A percentile compares a stretch with the other conserved stretches of the same genome.
phyloP scores from a whole-genome alignment of 2,888 invertebrate genomes.

The Nesidiocoris tenuis region DNA sequence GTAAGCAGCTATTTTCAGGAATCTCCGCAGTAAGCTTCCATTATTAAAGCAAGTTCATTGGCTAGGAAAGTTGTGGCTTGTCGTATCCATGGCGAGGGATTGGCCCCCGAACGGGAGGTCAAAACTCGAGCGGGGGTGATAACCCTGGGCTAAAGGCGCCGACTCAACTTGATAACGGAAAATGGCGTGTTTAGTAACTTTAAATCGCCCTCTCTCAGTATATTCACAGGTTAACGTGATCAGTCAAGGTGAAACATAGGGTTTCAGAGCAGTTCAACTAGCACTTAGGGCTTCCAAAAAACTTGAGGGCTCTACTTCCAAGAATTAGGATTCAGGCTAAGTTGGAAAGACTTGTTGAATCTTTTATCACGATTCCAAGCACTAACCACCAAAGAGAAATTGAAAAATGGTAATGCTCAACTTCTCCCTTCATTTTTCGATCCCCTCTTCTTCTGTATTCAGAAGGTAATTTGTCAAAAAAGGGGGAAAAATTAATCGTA shows the following conservation, averaged over 20 bases:
- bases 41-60: not conserved
- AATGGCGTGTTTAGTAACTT: constrained; percentile 29
- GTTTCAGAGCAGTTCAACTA: not conserved
- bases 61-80: not conserved
- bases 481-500: too few relatives aligned
- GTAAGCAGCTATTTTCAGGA: not conserved
- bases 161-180: constrained; percentile 11
- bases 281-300: not conserved
- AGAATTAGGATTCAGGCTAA: not conserved
- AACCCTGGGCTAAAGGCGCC: not conserved
- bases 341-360: not conserved
- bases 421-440: too few relatives aligned
- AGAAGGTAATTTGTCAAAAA: too few relatives aligned
- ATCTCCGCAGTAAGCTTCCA: not conserved
- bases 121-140: not conserved
- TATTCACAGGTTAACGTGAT: not conserved
- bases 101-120: too few relatives aligned
- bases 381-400: too few relatives aligned
- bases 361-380: not conserved
- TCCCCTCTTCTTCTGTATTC: too few relatives aligned
- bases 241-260: not conserved
- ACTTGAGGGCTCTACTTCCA: not conserved
- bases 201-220: constrained; percentile 8
- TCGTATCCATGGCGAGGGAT: not conserved
- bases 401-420: too few relatives aligned